phyloP scores from a whole-genome alignment of 2,888 invertebrate genomes.

The Plebejus melissa region DNA sequence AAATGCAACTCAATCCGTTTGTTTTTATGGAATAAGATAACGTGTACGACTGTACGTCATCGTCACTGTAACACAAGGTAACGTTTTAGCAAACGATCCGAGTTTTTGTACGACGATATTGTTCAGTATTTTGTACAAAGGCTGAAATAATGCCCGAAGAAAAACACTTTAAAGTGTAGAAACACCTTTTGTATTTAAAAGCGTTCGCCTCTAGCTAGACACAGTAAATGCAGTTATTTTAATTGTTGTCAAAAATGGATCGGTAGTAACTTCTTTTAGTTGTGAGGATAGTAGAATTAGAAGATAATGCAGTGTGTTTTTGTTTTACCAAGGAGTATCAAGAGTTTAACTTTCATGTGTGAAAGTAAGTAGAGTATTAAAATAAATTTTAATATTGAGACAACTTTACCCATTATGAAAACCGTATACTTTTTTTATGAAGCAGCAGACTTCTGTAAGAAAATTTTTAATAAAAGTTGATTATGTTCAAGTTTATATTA shows the following conservation, averaged over 20 bases:
- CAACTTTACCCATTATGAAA: not conserved
- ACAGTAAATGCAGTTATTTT: slow-evolving; percentile 11
- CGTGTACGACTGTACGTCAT: not conserved
- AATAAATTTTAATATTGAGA: not conserved
- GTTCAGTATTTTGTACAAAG: slow-evolving; percentile 5
- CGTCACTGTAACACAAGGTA: not conserved
- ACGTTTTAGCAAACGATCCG: not conserved
- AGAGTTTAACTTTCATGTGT: not conserved
- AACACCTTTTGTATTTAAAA: slow-evolving; percentile 16
- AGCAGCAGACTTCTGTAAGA: not conserved
- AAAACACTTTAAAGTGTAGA: slow-evolving; percentile 10
- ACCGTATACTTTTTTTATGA: not conserved
- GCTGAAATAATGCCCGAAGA: slow-evolving; percentile 8
- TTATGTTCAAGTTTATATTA: not conserved
- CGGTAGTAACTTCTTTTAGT: not conserved
- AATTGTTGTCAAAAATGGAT: slow-evolving; percentile 4
- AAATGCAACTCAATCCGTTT: not conserved
- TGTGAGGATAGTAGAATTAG: not conserved
- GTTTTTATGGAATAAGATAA: not conserved
- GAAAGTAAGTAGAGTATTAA: too few species aligned
- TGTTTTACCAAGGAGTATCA: not conserved
- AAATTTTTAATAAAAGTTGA: not conserved
- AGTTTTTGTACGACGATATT: not conserved
- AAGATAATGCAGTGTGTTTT: not conserved
- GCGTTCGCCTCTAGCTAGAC: slow-evolving; percentile 10